Base-by-base conservation (phyloP, 2,797 vertebrate species). In the Oreochromis mossambicus region DNA sequence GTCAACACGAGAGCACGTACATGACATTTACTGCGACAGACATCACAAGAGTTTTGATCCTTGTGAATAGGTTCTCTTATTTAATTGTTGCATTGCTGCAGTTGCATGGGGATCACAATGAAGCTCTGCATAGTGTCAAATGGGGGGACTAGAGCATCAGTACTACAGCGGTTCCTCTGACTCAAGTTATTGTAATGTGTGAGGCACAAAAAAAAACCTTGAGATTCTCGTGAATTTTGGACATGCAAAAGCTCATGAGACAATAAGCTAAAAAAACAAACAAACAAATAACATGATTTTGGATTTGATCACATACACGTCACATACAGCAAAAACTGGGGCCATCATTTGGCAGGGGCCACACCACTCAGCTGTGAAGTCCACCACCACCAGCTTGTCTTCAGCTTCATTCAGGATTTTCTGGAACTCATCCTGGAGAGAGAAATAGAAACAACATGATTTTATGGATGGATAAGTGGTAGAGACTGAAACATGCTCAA, bases 331-430 rank as follows among this genome's bases (percentile, higher is more conserved):
- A 89, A 95, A 97, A 5, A 90, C 4, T 0, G 98, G 98, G 34
- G 82, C 95, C 19, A 98, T 98, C 58, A 61, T 86, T 92, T 96
- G 96, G 89, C 98, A 99, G 34, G 98, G 98, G 12, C 97, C 97
- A 36, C 98, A 99, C 98, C 98, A 98, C 0, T 91, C 88, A 7
- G 98, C 98, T 1, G 97, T 97, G 93, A 99, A 99, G 90, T 98
- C 97, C 77, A 99, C 96, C 3, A 98, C 97, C 58, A 99, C 79
- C 61, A 99, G 96, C 76, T 97, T 98, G 1, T 79, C n/a, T 54
- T 95, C 97, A 7, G 96, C 96, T 0, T 61, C 7, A 1, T 24
- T 13, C 91, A 99, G 88, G 63, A 91, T 90, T 0, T 12, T 0
- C 0, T 93, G 2, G 76, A 99, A 98, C 1, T 94, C 94, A 0